These are phyloP conservation scores for Sepioteuthis lessoniana DNA, from an alignment of 2,888 invertebrate genomes.

Conservation along the genomic window DNA sequence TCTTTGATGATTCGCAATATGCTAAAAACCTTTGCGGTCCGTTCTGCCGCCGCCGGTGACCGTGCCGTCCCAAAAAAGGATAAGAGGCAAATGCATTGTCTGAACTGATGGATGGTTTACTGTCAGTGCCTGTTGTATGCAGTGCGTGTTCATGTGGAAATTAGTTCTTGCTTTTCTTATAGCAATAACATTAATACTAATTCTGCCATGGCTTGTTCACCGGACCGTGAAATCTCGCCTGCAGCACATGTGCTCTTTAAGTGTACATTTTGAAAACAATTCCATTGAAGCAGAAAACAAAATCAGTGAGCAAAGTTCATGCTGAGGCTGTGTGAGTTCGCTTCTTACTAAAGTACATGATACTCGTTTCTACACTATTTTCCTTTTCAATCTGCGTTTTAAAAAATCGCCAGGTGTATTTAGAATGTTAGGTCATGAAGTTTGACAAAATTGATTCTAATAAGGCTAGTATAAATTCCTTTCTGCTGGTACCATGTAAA, in stretches of 20 bases:
- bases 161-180: background rate
- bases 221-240: background rate
- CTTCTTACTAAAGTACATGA: too few relatives aligned
- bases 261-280: too few relatives aligned
- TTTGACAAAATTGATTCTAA: too few relatives aligned
- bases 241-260: background rate
- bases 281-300: too few relatives aligned
- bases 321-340: too few relatives aligned
- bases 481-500: too few relatives aligned
- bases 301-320: too few relatives aligned
- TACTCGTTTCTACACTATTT: too few relatives aligned
- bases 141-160: background rate
- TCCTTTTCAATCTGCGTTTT: too few relatives aligned
- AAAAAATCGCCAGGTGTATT: too few relatives aligned
- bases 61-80: background rate
- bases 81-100: background rate
- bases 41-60: background rate
- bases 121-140: background rate
- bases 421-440: too few relatives aligned
- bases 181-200: background rate
- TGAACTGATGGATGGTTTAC: background rate
- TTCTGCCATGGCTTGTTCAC: background rate
- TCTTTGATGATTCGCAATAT: background rate
- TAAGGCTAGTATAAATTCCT: too few relatives aligned
- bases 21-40: background rate